Percentiles rank a stretch among this genome's conserved stretches.
phyloP scores from a whole-genome alignment of 2,797 vertebrate species.

The Enteromius fasciolatus region DNA sequence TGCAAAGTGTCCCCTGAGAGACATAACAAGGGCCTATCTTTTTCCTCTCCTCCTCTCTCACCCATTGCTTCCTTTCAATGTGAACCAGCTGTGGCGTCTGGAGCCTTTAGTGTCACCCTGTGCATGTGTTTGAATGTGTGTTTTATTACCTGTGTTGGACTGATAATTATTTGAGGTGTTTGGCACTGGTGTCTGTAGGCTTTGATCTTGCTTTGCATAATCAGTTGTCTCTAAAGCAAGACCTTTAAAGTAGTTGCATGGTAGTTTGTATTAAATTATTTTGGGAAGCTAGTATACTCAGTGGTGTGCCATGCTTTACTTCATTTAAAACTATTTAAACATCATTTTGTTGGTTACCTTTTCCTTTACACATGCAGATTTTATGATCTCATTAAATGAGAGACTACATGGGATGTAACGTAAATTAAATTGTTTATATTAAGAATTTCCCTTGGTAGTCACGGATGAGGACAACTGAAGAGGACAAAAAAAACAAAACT shows the following conservation, averaged over 20 bases:
- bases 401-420: background rate
- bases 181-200: background rate
- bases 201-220: conserved; percentile 33
- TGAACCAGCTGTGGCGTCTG: conserved; percentile 61
- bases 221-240: background rate
- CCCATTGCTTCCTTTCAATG: conserved; percentile 47
- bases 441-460: background rate
- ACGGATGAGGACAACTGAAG: background rate
- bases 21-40: conserved; percentile 48
- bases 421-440: background rate
- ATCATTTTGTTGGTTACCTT: background rate
- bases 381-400: background rate
- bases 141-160: conserved; percentile 29
- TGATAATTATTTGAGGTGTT: conserved; percentile 13
- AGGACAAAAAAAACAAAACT: too few species aligned
- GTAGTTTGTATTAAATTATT: background rate
- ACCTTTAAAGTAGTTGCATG: background rate
- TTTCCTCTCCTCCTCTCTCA: conserved; percentile 15
- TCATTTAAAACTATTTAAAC: background rate
- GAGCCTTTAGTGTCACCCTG: conserved; percentile 30
- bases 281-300: background rate
- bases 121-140: background rate
- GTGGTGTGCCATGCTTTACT: background rate
- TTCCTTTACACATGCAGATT: background rate
- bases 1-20: conserved; percentile 49